phyloP scores from a whole-genome alignment of 1,140 invertebrate genomes.

The Anadara kagoshimensis region DNA sequence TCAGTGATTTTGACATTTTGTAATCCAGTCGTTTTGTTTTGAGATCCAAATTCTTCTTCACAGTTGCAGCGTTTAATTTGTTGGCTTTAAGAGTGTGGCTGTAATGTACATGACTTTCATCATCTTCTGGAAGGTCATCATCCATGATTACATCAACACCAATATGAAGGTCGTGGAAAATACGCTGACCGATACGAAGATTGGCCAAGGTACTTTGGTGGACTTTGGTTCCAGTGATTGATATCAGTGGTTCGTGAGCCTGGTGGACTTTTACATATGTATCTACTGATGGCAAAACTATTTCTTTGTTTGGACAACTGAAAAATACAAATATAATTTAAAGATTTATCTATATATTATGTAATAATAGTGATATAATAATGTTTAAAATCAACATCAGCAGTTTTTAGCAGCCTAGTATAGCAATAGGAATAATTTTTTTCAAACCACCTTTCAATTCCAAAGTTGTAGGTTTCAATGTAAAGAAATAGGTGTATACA shows the following conservation, averaged over 20 bases:
- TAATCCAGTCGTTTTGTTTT: too few species aligned
- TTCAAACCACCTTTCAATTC: too few species aligned
- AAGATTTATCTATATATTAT: too few species aligned
- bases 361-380: background rate
- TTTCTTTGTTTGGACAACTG: slow-evolving; percentile 53
- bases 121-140: slow-evolving; percentile 37
- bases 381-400: too few species aligned
- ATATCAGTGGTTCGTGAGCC: slow-evolving; percentile 88
- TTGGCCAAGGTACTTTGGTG: slow-evolving; percentile 89
- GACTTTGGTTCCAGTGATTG: slow-evolving; percentile 85
- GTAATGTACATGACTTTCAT: slow-evolving; percentile 50
- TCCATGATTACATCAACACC: slow-evolving; percentile 61
- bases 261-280: slow-evolving; percentile 91
- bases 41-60: too few species aligned
- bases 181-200: slow-evolving; percentile 87
- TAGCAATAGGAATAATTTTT: too few species aligned
- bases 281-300: slow-evolving; percentile 83
- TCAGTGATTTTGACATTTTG: too few species aligned
- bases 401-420: too few species aligned
- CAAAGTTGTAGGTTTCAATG: too few species aligned
- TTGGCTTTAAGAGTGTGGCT: too few species aligned
- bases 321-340: slow-evolving; percentile 7
- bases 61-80: too few species aligned
- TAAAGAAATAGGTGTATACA: too few species aligned
- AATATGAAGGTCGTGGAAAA: slow-evolving; percentile 87